Evolutionary conservation across 1,140 invertebrate species (phyloP).

Genomic region (Meloidogyne chitwoodi): DNA sequence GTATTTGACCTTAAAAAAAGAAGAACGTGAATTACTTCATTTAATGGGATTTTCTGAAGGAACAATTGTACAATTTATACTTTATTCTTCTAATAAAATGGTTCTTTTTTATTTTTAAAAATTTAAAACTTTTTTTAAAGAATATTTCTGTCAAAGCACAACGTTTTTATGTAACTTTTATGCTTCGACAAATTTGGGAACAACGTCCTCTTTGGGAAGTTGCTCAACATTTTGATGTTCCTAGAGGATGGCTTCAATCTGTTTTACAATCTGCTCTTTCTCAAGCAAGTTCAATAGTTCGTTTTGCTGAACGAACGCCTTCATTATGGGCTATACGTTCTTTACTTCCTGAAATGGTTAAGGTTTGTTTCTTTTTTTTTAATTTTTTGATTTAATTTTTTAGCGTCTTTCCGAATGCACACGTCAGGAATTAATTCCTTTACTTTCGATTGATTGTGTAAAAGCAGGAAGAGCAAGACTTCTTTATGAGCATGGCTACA

Average conservation of each 20-base stretch:
- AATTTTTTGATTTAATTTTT: not conserved
- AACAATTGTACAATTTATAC: not conserved
- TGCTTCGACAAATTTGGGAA: constrained; percentile 34
- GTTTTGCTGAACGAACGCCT: constrained; percentile 36
- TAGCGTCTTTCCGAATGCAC: constrained; percentile 17
- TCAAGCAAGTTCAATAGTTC: constrained; percentile 29
- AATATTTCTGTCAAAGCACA: constrained; percentile 5
- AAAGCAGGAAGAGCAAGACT: constrained; percentile 24
- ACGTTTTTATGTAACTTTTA: constrained; percentile 33
- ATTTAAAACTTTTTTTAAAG: constrained; percentile 4
- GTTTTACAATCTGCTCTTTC: constrained; percentile 18
- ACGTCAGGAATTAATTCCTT: constrained; percentile 27
- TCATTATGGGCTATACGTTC: constrained; percentile 26
- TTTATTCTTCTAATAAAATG: not conserved
- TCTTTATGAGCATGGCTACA: constrained; percentile 29
- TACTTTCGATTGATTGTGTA: constrained; percentile 33
- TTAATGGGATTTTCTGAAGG: constrained; percentile 12
- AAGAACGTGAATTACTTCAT: constrained; percentile 26
- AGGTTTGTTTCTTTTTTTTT: not conserved
- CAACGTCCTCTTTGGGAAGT: constrained; percentile 25
- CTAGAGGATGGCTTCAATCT: constrained; percentile 35
- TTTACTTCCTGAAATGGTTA: constrained; percentile 34
- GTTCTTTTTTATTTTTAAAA: not conserved
- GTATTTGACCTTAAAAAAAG: constrained; percentile 23
- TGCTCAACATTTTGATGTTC: constrained; percentile 29